Conservation (phyloP, 2,797 vertebrate species). For the Bovichtus variegatus region DNA sequence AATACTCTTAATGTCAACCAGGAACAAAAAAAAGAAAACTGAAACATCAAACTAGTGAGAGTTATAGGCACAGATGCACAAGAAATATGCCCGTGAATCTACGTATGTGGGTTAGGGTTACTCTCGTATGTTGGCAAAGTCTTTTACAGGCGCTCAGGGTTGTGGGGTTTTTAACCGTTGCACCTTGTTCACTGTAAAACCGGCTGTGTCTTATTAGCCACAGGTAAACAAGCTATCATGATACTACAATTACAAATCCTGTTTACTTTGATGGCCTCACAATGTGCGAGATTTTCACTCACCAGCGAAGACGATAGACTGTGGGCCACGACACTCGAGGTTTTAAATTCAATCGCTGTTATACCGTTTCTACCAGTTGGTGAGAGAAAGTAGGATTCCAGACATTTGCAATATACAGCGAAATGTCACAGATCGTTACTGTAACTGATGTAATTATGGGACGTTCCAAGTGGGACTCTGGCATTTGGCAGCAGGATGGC, state of each 20-base stretch:
- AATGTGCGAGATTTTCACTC: constrained; percentile 1
- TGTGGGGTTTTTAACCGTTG: not conserved
- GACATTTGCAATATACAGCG: constrained; percentile 44
- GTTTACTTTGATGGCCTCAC: not conserved
- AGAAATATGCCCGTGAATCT: not conserved
- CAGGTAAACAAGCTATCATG: not conserved
- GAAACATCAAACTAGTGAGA: not conserved
- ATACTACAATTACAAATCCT: not conserved
- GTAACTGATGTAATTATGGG: constrained; percentile 54
- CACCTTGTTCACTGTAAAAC: not conserved
- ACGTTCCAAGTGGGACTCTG: constrained; percentile 52
- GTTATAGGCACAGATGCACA: not conserved
- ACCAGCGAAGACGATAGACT: constrained; percentile 6
- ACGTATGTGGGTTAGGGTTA: not conserved
- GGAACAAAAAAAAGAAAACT: constrained; percentile 2
- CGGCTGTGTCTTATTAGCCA: not conserved
- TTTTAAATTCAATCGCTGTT: not conserved
- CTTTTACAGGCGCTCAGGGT: not conserved
- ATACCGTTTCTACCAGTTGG: not conserved
- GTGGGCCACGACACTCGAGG: not conserved
- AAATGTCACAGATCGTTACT: constrained; percentile 54
- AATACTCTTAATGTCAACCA: constrained; percentile 22
- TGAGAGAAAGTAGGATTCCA: constrained; percentile 41
- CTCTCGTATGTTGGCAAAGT: not conserved
- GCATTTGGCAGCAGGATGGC: constrained; percentile 49